Base-by-base conservation (phyloP, 2,113 vertebrate genomes). In the Meles meles region DNA sequence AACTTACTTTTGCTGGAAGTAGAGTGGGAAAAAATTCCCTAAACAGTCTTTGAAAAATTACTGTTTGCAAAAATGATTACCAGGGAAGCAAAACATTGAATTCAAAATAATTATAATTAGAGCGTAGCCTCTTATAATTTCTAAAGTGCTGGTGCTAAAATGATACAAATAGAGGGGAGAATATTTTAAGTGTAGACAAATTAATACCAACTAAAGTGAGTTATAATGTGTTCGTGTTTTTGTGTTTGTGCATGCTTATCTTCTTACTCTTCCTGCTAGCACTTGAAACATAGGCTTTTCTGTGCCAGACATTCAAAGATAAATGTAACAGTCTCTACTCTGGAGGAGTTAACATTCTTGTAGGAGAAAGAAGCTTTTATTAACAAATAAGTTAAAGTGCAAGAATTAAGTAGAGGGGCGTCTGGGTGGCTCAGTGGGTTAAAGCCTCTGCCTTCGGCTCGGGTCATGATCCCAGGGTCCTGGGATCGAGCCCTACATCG, bases 1-100 rank as follows among this genome's bases (percentile, higher is more conserved):
- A 92, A 65, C 95, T 72, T 96, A 39, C n/a, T 98, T 90, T 97
- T 97, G 61, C 94, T 97, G 74, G 83, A 97, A 96, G 37, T 92
- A 88, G 91, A 97, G 59, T 87, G 82, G n/a, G 27, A 18, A 65
- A 55, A 86, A 97, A 71, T 67, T 96, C 84, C 87, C 67, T 8
- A 95, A 92, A 94, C 84, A 97, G 72, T 96, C 61, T 98, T 96
- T 95, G 95, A 97, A 98, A 98, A 98, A 96, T 98, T 95, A 91
- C 74, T 98, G 59, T 98, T 98, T 98, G 44, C 93, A 92, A 93
- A 89, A 97, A 96, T 97, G 93, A 97, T 97, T 96, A 96, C n/a
- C 80, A 67, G 8, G 57, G 63, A 97, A 97, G 77, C 37, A 98
- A 95, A 98, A 97, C 37, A 87, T 21, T 83, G 76, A 84, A 84